Base-by-base conservation (phyloP, 2,888 invertebrate genomes). In the Eudasyphora cyanicolor region DNA sequence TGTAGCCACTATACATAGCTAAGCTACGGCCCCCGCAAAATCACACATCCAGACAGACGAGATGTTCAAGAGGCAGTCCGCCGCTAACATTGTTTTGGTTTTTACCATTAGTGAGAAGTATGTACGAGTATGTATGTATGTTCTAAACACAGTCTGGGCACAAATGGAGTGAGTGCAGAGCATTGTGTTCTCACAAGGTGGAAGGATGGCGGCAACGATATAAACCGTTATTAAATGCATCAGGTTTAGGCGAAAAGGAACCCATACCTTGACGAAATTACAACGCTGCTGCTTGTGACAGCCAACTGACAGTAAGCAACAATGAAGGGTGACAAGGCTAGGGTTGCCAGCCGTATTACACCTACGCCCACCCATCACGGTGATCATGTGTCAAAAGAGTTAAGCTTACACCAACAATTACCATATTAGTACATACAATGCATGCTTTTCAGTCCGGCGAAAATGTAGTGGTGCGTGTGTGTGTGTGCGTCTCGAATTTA, bases 401-500 rank as follows among this genome's bases (percentile, higher is more conserved):
- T 85, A 82, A 77, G 84, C 84, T 79, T 82, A 85, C 84, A 85
- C 82, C 82, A 82, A 81, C 84, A 81, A 82, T 79, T 82, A 85
- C 79, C 79, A 82, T 75, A 82, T 82, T 82, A 79, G 67, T 57
- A 80, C 27, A 45, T 45, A 42, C 42, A 60, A 32, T 29, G 14
- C 54, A 19, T 64, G 5, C 14, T 17, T 14, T 45, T 45, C n/a
- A n/a, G 45, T 51, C 24, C n/a, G 32, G 24, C 35, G 27, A 29
- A 35, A 32, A 64, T 10, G 14, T 64, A 64, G 35, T 21, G 3
- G n/a, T 27, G 24, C 12, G 27, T 24, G 27, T 2, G 21, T 57
- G 27, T 14, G 24, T 57, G 57, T 21, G 51, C 10, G 54, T 21
- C 49, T 49, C 60, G 32, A 76, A 60, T 45, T 45, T 73, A 71